Percentiles rank a stretch among this genome's conserved stretches.
These are phyloP conservation scores for Petrocephalus microphthalmus DNA, from an alignment of 2,113 vertebrate species.

Conservation along the genomic window DNA sequence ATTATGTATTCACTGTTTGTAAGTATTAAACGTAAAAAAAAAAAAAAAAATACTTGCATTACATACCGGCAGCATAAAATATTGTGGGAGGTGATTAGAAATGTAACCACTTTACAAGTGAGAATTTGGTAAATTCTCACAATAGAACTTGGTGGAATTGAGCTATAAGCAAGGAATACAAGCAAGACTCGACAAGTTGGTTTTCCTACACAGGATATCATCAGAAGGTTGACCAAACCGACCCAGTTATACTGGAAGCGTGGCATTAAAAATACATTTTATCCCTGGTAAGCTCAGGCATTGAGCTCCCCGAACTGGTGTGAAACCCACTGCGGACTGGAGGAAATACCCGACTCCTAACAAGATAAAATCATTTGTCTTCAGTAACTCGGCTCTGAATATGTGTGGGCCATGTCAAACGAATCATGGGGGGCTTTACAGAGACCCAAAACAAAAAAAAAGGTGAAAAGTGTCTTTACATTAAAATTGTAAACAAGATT, in stretches of 20 bases:
- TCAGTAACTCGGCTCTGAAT: slow-evolving; percentile 23
- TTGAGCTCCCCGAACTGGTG: background rate
- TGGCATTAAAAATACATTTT: slow-evolving; percentile 3
- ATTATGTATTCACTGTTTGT: background rate
- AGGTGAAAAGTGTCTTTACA: slow-evolving; percentile 20
- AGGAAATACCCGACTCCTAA: background rate
- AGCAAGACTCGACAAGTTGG: background rate
- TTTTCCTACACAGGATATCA: background rate
- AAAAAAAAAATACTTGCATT: background rate
- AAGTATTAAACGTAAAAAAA: background rate
- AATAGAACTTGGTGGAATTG: background rate
- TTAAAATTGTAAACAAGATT: slow-evolving; percentile 41
- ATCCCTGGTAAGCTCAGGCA: background rate
- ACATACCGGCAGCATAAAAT: background rate
- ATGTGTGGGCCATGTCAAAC: background rate
- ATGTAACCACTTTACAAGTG: background rate
- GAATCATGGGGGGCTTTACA: background rate
- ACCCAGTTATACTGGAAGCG: background rate
- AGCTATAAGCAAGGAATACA: background rate
- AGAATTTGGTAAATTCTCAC: background rate
- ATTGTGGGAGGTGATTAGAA: background rate
- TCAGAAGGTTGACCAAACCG: background rate
- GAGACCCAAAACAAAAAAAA: background rate
- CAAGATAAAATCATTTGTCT: background rate
- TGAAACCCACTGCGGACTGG: background rate